Evolutionary conservation across 2,113 vertebrate genomes (phyloP), one percentile per base, ranked within the genome.

Genomic region (Columba janthina): DNA sequence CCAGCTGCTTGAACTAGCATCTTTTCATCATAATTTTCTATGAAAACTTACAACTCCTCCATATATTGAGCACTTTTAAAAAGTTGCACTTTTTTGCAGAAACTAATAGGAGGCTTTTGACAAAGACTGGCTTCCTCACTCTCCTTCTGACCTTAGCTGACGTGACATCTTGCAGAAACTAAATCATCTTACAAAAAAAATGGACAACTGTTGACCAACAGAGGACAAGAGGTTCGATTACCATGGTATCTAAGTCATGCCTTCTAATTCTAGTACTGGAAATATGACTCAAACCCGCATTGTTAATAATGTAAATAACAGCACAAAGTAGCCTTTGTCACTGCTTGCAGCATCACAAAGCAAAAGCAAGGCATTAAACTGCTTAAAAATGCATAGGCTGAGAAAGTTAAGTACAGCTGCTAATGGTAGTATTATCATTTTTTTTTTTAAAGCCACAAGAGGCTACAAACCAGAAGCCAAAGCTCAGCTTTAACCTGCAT

Each of bases 211-310:
- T 32, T 3, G 5, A 40, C 53, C 0, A 0, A 72, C 61, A 75
- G 77, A 90, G 51, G 79, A 90, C 69, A 81, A 81, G 48, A 25
- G 51, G 62, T 76, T 83, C 42, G 71, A 94, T 88, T 86, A 84
- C 78, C n/a, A 15, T 11, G 74, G 8, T 51, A 83, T 25, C 10
- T 42, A 61, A 88, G 7, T 64, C 32, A 42, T 9, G 16, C 46
- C 36, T 88, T 86, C 90, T 95, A 93, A 69, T 84, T 92, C 54
- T 82, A 40, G 8, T 44, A 19, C 36, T 69, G 70, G 83, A 94
- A 96, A 88, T 36, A 56, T 57, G 53, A 90, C 71, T 89, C 82
- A 88, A 81, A 90, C 40, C 0, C 12, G 26, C 65, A 56, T 46
- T 56, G 22, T 78, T 93, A 77, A 58, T 31, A 81, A n/a, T 0